A percentile compares a stretch with the other conserved stretches of the same genome.
These are phyloP conservation scores for Triplophysa yarkandensis DNA, from an alignment of 2,797 vertebrate species.

Conservation along the genomic window DNA sequence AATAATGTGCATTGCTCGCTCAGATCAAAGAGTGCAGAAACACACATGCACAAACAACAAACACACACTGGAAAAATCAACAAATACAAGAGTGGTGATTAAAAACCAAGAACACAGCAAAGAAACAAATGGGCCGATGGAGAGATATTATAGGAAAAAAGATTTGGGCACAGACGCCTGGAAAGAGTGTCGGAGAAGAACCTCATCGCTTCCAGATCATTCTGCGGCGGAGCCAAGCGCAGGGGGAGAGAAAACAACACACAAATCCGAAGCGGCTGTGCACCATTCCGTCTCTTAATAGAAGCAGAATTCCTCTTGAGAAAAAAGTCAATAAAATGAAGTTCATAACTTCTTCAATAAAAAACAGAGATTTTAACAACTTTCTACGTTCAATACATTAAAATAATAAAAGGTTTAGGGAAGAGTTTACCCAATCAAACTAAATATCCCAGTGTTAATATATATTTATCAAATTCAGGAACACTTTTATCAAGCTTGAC, in stretches of 20 bases:
- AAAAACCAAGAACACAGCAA: conserved; percentile 23
- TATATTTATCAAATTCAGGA: no score
- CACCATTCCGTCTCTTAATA: conserved; percentile 21
- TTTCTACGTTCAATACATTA: not conserved
- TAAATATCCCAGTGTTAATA: no score
- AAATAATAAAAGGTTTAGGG: not conserved
- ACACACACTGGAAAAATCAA: conserved; percentile 36
- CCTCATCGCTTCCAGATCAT: conserved; percentile 41
- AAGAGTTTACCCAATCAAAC: not conserved
- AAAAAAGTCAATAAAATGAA: conserved; percentile 28
- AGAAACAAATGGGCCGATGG: conserved; percentile 10
- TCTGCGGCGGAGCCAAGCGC: conserved; percentile 26
- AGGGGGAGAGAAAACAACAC: conserved; percentile 28
- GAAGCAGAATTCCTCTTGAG: conserved; percentile 9
- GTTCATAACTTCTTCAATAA: conserved; percentile 20
- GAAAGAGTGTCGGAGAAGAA: conserved; percentile 19
- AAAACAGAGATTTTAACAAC: conserved; percentile 9
- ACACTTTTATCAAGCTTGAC: not conserved
- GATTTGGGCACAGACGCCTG: conserved; percentile 6
- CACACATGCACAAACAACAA: conserved; percentile 13
- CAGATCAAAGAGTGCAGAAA: conserved; percentile 20
- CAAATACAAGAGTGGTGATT: conserved; percentile 33
- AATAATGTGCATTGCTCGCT: not conserved
- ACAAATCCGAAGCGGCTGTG: conserved; percentile 42
- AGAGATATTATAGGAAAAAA: conserved; percentile 6